These are phyloP conservation scores for Marisa cornuarietis DNA, from an alignment of 1,140 invertebrate genomes.

Conservation along the genomic window DNA sequence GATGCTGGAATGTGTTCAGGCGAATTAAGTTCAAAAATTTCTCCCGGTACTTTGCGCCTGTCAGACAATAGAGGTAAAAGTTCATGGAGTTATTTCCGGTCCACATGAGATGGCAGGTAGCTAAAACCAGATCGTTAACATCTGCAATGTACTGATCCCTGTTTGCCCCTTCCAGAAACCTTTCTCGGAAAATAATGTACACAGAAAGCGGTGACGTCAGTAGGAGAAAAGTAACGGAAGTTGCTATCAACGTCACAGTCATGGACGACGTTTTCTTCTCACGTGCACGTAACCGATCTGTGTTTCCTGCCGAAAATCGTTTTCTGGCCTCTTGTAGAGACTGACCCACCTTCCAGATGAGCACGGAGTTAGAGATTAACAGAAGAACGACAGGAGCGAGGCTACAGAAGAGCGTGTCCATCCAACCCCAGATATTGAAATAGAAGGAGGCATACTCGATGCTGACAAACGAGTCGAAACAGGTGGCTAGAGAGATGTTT, in stretches of 20 bases:
- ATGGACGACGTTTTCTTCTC: neutral
- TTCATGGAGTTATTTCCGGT: neutral
- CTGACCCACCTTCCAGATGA: conserved; percentile 2
- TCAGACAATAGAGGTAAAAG: conserved; percentile 1
- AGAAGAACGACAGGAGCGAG: neutral
- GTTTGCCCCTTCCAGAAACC: neutral
- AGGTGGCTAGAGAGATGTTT: no score
- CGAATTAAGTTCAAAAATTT: no score
- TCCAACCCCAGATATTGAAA: neutral
- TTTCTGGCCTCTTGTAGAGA: neutral
- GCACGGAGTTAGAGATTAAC: neutral
- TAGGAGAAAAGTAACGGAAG: neutral
- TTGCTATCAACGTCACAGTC: neutral
- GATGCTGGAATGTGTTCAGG: no score
- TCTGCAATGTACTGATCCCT: neutral
- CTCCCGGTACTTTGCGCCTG: neutral
- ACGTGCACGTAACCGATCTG: no score
- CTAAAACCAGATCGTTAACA: neutral
- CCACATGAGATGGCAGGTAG: neutral
- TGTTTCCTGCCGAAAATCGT: neutral
- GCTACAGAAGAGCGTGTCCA: neutral
- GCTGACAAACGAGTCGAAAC: no score
- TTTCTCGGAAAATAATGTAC: neutral
- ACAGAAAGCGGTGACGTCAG: neutral
- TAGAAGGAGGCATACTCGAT: neutral